Evolutionary conservation across 2,113 vertebrate genomes (phyloP).

Genomic region (Grantiella picta): DNA sequence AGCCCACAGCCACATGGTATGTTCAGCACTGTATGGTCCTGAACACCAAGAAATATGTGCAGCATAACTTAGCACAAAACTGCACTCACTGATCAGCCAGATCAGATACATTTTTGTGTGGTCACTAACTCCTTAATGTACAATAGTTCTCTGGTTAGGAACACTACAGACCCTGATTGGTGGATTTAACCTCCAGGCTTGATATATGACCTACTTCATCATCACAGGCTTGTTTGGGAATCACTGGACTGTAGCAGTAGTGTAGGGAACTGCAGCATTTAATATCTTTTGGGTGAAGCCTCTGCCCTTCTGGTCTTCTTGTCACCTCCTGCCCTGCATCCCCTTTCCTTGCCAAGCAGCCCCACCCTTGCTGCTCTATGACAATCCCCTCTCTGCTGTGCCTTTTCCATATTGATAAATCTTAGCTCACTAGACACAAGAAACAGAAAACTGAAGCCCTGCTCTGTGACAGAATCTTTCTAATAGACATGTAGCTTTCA

Average conservation of each 20-base stretch:
- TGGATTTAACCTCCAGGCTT: background rate
- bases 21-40: background rate
- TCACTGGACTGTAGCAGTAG: background rate
- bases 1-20: accelerated
- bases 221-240: background rate
- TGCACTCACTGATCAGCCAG: background rate
- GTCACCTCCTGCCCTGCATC: background rate
- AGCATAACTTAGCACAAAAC: background rate
- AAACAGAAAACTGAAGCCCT: background rate
- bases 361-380: background rate
- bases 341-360: background rate
- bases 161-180: background rate
- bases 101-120: background rate
- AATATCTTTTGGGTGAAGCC: accelerated
- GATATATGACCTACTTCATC: background rate
- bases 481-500: background rate
- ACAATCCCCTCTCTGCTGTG: background rate
- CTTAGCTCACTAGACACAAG: background rate
- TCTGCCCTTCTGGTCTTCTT: background rate
- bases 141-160: background rate
- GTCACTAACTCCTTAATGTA: background rate
- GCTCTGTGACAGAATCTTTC: background rate
- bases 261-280: background rate
- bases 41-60: background rate
- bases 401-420: background rate